Base-by-base conservation (phyloP, 2,797 vertebrate genomes). In the Melanotaenia trifasciata region DNA sequence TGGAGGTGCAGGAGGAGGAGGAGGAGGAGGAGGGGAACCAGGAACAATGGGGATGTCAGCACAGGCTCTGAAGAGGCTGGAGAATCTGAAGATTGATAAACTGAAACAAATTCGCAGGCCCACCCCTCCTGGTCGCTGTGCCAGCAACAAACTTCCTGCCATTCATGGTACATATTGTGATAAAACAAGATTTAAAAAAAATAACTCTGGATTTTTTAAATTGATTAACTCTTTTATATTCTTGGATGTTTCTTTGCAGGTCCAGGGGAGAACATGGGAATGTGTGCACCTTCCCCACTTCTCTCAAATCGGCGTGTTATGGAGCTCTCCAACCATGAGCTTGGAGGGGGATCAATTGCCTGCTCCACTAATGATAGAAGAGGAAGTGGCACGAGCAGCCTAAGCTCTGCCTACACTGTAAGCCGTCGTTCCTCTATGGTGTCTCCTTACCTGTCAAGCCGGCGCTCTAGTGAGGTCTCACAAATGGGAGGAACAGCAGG, bases 1-100 rank as follows among this genome's bases (percentile, higher is more conserved):
- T 4, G 86, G 91, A 90, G 87, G 93, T 81, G 93, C 94, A n/a
- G 94, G 93, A n/a, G 92, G 94, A 45, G 43, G 45, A n/a, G 92
- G 94, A 43, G 38, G 43, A 73, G 86, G 94, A 89, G 45, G 94
- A 86, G 85, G 89, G 76, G 91, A 95, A 87, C 79, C 84, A 12
- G 96, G 94, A 92, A 93, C 94, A 4, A 93, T 97, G 75, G 96
- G 95, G 50, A 96, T 98, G 88, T 96, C 96, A 14, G 90, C 93
- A 5, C 94, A 95, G 71, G 96, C 97, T n/a, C 93, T 99, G 20
- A 97, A 96, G 82, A 96, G 96, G 74, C 91, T 99, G 22, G 97
- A 99, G 80, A 97, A 98, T 79, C 94, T 99, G 18, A 98, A 98
- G 93, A 97, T 99, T 18, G 98, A 98, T 91, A 98, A 98, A 26